phyloP scores from a whole-genome alignment of 2,888 invertebrate genomes.

The Lithophane leautieri region DNA sequence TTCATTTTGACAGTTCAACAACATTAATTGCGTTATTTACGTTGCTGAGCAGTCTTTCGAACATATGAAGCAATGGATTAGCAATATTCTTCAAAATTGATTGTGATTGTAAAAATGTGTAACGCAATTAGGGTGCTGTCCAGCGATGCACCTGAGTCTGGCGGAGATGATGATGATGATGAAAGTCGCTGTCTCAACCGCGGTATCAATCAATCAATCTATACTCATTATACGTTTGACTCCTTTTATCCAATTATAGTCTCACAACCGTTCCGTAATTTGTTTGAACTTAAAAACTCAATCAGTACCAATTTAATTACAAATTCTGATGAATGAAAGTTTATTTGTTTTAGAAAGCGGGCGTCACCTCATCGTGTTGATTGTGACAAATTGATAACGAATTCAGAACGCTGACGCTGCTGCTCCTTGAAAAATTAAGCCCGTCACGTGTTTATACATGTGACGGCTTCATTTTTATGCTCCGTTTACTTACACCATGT shows the following conservation, averaged over 20 bases:
- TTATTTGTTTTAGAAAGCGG: constrained; percentile 50
- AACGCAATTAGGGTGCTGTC: background rate
- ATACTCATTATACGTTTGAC: background rate
- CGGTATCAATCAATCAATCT: background rate
- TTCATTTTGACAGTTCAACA: too few species aligned
- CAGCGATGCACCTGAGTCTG: too few species aligned
- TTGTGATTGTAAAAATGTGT: too few species aligned
- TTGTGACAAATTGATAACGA: constrained; percentile 44
- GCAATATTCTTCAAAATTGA: too few species aligned
- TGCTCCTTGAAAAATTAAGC: constrained; percentile 21
- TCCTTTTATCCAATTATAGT: background rate
- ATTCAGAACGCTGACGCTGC: constrained; percentile 7
- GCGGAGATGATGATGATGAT: background rate
- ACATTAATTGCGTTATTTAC: too few species aligned
- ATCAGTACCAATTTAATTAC: constrained; percentile 48
- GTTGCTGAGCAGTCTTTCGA: too few species aligned
- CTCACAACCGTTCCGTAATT: constrained; percentile 18
- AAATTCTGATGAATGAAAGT: constrained; percentile 46
- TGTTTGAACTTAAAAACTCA: constrained; percentile 48
- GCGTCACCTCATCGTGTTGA: constrained; percentile 37
- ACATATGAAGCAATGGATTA: too few species aligned
- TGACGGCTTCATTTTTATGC: background rate
- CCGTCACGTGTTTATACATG: background rate
- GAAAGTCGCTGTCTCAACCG: too few species aligned
- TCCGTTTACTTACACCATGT: background rate